These are phyloP conservation scores for Anguilla pacifica DNA, from an alignment of 2,797 vertebrate genomes.

Conservation along the genomic window DNA sequence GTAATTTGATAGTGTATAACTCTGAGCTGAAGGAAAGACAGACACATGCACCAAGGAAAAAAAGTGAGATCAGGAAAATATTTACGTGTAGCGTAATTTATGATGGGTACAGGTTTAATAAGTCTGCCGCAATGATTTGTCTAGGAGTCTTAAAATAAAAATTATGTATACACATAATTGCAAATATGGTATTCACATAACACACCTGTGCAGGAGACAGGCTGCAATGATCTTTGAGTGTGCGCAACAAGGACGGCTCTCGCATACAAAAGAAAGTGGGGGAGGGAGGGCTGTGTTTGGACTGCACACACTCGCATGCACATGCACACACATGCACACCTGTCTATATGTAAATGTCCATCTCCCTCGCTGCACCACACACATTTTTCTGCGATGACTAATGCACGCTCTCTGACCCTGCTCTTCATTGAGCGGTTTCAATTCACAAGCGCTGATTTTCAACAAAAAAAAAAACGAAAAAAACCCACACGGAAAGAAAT, in stretches of 20 bases:
- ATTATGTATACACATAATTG: neutral
- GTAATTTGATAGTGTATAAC: constrained; percentile 6
- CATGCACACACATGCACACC: neutral
- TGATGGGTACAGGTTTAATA: constrained; percentile 42
- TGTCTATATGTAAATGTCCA: constrained; percentile 8
- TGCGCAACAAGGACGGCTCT: neutral
- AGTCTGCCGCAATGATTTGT: constrained; percentile 43
- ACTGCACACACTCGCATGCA: constrained; percentile 25
- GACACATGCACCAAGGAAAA: constrained; percentile 53
- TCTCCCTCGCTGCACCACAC: neutral
- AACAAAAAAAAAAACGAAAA: too few species aligned
- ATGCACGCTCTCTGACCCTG: neutral
- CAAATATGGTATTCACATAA: neutral
- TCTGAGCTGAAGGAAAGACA: constrained; percentile 45
- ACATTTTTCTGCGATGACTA: neutral
- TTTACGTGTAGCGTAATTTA: constrained; percentile 56
- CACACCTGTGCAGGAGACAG: neutral
- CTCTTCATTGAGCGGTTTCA: constrained; percentile 15
- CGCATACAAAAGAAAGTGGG: neutral
- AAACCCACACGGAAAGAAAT: constrained; percentile 17
- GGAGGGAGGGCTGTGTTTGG: constrained; percentile 40
- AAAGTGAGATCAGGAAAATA: constrained; percentile 61
- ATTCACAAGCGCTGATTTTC: constrained; percentile 12
- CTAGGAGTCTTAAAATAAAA: neutral
- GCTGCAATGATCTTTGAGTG: neutral